phyloP scores from a whole-genome alignment of 2,797 vertebrate species.

The Pseudochromis fuscus region DNA sequence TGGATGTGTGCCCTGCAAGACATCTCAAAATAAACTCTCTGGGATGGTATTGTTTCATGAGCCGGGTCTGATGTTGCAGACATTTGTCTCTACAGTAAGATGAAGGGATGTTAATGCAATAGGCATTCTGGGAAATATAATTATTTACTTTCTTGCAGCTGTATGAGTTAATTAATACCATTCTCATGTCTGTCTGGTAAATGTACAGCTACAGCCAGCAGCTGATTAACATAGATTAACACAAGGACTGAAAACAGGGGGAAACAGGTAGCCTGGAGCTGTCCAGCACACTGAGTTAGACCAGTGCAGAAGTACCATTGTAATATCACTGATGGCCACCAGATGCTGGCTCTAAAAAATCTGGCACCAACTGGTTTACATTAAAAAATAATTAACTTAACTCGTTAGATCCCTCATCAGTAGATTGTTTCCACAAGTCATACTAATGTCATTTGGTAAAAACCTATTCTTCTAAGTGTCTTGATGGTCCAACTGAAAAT shows the following conservation, averaged over 20 bases:
- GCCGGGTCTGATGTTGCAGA: background rate
- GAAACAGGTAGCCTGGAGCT: background rate
- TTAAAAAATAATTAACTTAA: no score
- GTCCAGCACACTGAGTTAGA: no score
- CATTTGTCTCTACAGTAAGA: background rate
- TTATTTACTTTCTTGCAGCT: background rate
- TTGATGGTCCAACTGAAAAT: no score
- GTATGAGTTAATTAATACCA: background rate
- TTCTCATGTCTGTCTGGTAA: background rate
- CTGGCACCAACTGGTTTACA: no score
- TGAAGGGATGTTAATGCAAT: background rate
- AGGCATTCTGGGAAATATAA: background rate
- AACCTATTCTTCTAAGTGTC: no score
- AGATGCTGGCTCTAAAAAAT: no score
- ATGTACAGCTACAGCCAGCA: background rate
- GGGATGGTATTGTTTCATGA: conserved; percentile 48
- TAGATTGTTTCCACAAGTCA: no score
- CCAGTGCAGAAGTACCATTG: no score
- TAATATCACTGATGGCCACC: no score
- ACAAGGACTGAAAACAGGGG: background rate
- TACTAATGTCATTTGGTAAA: no score
- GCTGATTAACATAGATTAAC: background rate
- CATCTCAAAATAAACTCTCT: conserved; percentile 59
- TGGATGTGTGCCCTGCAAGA: conserved; percentile 67
- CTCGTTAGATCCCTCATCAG: no score